A percentile compares a stretch with the other conserved stretches of the same genome.
These are phyloP conservation scores for Caenorhabditis uteleia DNA, from an alignment of 2,888 invertebrate genomes.

Conservation along the genomic window DNA sequence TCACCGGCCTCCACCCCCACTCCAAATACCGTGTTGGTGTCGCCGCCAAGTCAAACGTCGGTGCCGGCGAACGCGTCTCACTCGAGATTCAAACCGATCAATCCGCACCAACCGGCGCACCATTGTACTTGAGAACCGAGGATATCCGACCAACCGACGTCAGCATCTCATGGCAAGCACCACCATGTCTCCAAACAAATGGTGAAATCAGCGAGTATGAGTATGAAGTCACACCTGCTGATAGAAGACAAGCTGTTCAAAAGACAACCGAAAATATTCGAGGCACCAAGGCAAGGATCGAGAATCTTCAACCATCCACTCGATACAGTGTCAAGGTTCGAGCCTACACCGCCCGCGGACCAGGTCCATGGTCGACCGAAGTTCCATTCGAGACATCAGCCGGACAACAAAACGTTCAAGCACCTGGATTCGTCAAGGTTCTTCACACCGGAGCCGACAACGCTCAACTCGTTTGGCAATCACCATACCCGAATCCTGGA, in stretches of 20 bases:
- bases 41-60: constrained; percentile 65
- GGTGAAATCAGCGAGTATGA: constrained; percentile 70
- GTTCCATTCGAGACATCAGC: constrained; percentile 62
- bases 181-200: constrained; percentile 68
- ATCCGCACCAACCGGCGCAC: constrained; percentile 63
- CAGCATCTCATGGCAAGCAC: constrained; percentile 68
- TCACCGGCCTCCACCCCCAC: constrained; percentile 67
- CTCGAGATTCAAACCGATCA: constrained; percentile 66
- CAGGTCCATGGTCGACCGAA: constrained; percentile 69
- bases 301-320: constrained; percentile 65
- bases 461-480: constrained; percentile 69
- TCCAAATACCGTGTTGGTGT: constrained; percentile 68
- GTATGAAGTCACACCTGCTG: constrained; percentile 64
- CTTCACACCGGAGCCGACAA: constrained; percentile 62
- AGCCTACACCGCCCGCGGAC: constrained; percentile 66
- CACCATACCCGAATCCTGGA: constrained; percentile 57
- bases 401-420: constrained; percentile 30
- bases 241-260: constrained; percentile 54
- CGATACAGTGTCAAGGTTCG: constrained; percentile 65
- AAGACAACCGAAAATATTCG: constrained; percentile 61
- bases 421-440: constrained; percentile 47
- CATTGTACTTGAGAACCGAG: constrained; percentile 62
- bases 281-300: constrained; percentile 60
- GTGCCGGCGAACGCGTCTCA: constrained; percentile 60
- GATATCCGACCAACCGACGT: constrained; percentile 52